Conservation (phyloP, 2,888 invertebrate genomes). For the Spilosoma lubricipeda region DNA sequence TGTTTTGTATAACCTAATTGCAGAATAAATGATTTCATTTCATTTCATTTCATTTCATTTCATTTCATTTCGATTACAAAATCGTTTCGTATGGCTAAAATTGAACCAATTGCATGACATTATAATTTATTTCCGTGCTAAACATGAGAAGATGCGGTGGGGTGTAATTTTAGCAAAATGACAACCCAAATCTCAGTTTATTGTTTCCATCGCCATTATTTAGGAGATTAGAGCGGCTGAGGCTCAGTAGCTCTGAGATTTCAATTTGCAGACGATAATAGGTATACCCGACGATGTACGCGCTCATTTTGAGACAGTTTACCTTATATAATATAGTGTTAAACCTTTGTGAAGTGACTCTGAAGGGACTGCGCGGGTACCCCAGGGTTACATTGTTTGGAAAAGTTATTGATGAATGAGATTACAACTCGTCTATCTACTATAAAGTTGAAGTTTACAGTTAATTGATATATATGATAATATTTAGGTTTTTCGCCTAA, state of each 20-base stretch:
- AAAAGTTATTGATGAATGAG: conserved; percentile 22
- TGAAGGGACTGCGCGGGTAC: conserved; percentile 6
- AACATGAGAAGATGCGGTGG: conserved; percentile 9
- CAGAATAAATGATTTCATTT: too few relatives aligned
- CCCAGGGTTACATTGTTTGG: conserved; percentile 10
- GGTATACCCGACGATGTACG: conserved; percentile 46
- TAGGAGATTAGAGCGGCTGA: conserved; percentile 68
- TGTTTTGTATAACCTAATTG: too few relatives aligned
- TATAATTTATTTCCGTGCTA: conserved; percentile 11
- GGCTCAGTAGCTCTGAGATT: conserved; percentile 62
- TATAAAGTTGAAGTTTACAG: not conserved
- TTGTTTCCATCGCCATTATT: conserved; percentile 76
- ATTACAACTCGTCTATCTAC: not conserved
- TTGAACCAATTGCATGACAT: conserved; percentile 8
- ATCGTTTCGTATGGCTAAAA: not conserved
- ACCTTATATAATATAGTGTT: conserved; percentile 40
- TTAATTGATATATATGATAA: not conserved
- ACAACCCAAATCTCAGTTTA: conserved; percentile 75
- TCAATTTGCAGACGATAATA: conserved; percentile 73
- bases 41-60: too few relatives aligned
- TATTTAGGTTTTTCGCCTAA: too few relatives aligned
- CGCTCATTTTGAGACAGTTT: conserved; percentile 41
- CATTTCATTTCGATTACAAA: too few relatives aligned
- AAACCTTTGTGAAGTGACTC: conserved; percentile 22
- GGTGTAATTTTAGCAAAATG: conserved; percentile 63